phyloP scores from a whole-genome alignment of 2,797 vertebrate species.

The Crocidura indochinensis region DNA sequence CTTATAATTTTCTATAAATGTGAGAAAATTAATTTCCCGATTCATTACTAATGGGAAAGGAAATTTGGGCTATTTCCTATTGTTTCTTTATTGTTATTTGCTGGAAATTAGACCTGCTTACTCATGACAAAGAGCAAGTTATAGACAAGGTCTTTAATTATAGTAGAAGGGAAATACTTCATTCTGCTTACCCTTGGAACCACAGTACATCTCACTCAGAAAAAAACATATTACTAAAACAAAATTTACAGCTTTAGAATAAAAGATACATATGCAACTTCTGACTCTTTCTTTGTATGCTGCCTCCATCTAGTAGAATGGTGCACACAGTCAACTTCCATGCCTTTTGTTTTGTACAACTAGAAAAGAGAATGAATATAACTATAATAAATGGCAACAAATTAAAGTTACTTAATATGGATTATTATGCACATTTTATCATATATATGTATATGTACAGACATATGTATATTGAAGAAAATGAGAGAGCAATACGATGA shows the following conservation, averaged over 20 bases:
- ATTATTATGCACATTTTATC: neutral
- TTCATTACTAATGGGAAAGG: neutral
- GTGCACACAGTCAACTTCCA: neutral
- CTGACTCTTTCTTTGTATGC: neutral
- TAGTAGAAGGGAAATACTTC: neutral
- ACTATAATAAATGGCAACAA: neutral
- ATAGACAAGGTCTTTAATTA: neutral
- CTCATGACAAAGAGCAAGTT: neutral
- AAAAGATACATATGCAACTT: neutral
- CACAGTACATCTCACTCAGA: neutral
- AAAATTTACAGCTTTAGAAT: no score
- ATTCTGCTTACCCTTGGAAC: neutral
- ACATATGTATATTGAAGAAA: neutral
- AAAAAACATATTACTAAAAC: no score
- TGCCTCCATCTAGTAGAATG: neutral
- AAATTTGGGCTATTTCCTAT: neutral
- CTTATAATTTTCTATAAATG: no score
- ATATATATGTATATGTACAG: neutral
- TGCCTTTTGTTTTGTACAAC: neutral
- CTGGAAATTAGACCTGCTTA: neutral
- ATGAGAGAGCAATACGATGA: neutral
- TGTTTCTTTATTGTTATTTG: neutral
- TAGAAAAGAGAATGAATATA: neutral
- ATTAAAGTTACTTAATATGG: neutral
- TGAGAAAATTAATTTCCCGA: neutral